Conservation (phyloP, 1,140 invertebrate genomes). For the Trichoplusia ni region DNA sequence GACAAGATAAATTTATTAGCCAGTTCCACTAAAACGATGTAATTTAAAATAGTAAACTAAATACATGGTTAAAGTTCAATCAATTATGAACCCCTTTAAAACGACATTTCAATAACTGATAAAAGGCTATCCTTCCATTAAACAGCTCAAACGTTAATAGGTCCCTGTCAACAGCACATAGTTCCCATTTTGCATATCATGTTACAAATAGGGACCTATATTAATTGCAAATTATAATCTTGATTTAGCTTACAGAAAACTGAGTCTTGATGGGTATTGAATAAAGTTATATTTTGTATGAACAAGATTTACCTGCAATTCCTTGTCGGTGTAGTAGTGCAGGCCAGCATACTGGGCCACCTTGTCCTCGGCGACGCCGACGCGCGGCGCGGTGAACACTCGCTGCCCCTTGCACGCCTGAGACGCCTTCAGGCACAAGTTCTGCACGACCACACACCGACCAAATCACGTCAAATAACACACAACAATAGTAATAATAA, state of each 20-base stretch:
- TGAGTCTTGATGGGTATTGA: conserved; percentile 2
- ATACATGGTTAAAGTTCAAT: too few relatives aligned
- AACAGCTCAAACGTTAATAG: conserved; percentile 10
- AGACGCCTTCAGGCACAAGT: conserved; percentile 93
- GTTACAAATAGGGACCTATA: conserved; percentile 4
- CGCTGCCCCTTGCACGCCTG: conserved; percentile 92
- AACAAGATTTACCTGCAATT: conserved; percentile 86
- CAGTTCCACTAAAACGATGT: not conserved
- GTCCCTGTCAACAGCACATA: not conserved
- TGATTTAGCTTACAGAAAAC: not conserved
- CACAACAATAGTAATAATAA: conserved; percentile 34
- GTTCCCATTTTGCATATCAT: conserved; percentile 13
- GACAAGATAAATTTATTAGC: conserved; percentile 15
- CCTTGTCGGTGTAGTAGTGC: conserved; percentile 97
- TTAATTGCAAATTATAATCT: not conserved
- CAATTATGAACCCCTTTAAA: not conserved
- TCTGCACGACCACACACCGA: conserved; percentile 80
- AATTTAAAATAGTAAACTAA: too few relatives aligned
- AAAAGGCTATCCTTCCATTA: conserved; percentile 1
- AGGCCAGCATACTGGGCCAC: conserved; percentile 94
- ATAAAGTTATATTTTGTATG: conserved; percentile 11
- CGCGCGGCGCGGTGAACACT: conserved; percentile 89
- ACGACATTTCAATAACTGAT: not conserved
- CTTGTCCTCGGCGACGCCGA: conserved; percentile 94
- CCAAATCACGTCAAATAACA: conserved; percentile 48